A percentile compares a stretch with the other conserved stretches of the same genome.
phyloP scores from a whole-genome alignment of 2,113 vertebrate species.

The Gambusia holbrooki region DNA sequence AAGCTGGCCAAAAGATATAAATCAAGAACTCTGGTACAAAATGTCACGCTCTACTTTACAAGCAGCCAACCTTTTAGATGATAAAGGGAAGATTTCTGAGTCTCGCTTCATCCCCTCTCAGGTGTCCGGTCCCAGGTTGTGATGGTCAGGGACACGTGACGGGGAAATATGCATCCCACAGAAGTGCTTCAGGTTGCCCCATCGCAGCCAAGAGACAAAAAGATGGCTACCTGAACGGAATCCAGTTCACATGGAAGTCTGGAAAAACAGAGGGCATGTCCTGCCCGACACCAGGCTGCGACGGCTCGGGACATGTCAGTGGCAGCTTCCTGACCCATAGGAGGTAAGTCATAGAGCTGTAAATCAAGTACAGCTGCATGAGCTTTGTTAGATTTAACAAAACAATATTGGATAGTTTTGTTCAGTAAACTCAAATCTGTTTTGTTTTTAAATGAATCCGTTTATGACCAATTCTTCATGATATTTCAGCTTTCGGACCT shows the following conservation, averaged over 20 bases:
- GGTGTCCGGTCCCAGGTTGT: conserved; percentile 97
- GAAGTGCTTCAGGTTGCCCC: conserved; percentile 96
- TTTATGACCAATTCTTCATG: too few relatives aligned
- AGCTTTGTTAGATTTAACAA: too few relatives aligned
- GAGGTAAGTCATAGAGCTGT: conserved; percentile 83
- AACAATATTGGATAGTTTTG: too few relatives aligned
- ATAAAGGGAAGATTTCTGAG: not conserved
- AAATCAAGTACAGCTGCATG: not conserved
- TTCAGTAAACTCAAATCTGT: too few relatives aligned
- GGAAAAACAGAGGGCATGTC: conserved; percentile 99
- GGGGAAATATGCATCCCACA: conserved; percentile 96
- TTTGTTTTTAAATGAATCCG: too few relatives aligned
- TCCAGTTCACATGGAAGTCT: conserved; percentile 99
- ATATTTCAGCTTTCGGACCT: too few relatives aligned
- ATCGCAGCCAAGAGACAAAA: conserved; percentile 97
- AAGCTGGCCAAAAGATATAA: too few relatives aligned
- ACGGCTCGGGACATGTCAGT: conserved; percentile 97
- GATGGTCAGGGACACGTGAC: conserved; percentile 98
- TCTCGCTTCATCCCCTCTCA: conserved; percentile 47
- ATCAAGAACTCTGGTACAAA: too few relatives aligned
- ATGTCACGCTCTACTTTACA: not conserved
- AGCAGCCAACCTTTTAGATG: not conserved
- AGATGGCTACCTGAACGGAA: conserved; percentile 95
- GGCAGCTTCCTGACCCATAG: conserved; percentile 99
- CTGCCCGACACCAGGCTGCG: conserved; percentile 96